These are phyloP conservation scores for Larimichthys polyactis DNA, from an alignment of 2,113 vertebrate species.

Conservation along the genomic window DNA sequence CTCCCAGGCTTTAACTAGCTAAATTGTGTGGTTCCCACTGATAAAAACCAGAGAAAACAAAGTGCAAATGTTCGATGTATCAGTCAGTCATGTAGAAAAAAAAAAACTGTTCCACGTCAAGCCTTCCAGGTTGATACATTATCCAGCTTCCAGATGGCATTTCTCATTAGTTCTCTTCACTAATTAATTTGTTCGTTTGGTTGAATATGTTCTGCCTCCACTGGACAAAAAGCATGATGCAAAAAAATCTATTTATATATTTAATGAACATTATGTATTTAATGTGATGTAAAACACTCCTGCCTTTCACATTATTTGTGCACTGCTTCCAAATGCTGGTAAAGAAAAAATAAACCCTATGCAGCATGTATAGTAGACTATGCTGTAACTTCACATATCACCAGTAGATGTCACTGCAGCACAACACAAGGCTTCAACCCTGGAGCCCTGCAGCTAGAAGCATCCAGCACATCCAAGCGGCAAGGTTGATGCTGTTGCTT, in stretches of 20 bases:
- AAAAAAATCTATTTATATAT: background rate
- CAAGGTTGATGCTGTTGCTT: background rate
- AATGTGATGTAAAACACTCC: background rate
- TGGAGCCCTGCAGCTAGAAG: background rate
- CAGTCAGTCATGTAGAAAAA: background rate
- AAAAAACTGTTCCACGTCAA: background rate
- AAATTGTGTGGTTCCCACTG: background rate
- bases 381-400: constrained; percentile 16
- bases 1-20: background rate
- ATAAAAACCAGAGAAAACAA: background rate
- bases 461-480: background rate
- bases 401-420: constrained; percentile 68
- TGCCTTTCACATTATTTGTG: background rate
- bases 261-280: background rate
- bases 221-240: background rate
- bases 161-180: background rate
- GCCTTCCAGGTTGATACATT: background rate
- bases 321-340: background rate
- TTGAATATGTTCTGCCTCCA: background rate
- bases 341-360: background rate
- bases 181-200: background rate
- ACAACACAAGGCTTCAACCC: constrained; percentile 25
- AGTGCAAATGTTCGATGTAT: too few species aligned
- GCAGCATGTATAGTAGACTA: background rate
- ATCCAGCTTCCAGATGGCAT: background rate